Conservation (phyloP, 2,113 vertebrate species). For the Aldabrachelys gigantea region DNA sequence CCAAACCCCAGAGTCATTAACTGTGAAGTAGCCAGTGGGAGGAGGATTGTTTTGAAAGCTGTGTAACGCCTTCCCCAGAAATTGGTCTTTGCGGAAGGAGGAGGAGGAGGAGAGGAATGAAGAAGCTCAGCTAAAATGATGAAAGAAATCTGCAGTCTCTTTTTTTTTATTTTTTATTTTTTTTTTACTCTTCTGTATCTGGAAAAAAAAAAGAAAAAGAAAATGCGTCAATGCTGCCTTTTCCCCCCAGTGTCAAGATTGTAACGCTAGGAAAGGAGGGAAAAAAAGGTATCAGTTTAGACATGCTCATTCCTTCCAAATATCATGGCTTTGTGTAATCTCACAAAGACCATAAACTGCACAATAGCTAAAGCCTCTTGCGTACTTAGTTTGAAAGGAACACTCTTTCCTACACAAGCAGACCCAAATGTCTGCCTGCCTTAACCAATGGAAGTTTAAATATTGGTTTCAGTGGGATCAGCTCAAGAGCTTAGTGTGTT, state of each 20-base stretch:
- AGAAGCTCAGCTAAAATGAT: constrained; percentile 82
- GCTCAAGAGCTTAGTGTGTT: not conserved
- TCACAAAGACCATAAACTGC: not conserved
- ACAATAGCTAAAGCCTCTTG: not conserved
- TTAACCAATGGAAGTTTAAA: not conserved
- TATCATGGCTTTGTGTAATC: not conserved
- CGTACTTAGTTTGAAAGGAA: not conserved
- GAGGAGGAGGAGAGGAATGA: constrained; percentile 76
- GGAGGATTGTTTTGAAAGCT: constrained; percentile 71
- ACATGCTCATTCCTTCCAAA: not conserved
- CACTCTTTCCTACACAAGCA: not conserved
- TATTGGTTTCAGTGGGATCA: not conserved
- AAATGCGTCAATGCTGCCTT: constrained; percentile 77
- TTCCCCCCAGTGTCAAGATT: constrained; percentile 29
- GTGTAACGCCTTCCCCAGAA: constrained; percentile 75
- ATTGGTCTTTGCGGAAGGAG: constrained; percentile 79
- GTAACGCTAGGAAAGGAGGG: constrained; percentile 47
- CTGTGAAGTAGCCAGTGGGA: constrained; percentile 70
- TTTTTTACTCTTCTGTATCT: constrained; percentile 86
- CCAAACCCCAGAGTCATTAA: constrained; percentile 54
- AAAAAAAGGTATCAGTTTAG: constrained; percentile 26
- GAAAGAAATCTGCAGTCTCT: constrained; percentile 81
- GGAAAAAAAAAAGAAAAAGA: constrained; percentile 80
- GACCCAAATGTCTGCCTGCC: not conserved
- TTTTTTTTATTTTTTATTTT: constrained; percentile 67